Evolutionary conservation across 2,888 invertebrate species (phyloP).

Genomic region (Perithous albicinctus): DNA sequence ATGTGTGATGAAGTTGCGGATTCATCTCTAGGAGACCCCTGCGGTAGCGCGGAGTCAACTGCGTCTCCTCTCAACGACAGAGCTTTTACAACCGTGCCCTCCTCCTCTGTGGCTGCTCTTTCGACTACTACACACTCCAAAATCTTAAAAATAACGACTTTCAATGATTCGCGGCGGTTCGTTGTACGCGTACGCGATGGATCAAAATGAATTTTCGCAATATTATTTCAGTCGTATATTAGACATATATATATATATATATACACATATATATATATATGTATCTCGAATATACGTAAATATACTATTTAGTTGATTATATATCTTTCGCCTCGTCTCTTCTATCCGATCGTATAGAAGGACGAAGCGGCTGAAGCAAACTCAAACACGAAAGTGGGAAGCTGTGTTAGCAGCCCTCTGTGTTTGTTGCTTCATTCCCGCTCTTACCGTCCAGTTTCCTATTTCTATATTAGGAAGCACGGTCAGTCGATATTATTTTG

Average conservation of each 20-base stretch:
- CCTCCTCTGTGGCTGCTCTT: not conserved
- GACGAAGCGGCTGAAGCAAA: constrained; percentile 37
- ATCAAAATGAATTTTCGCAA: constrained; percentile 17
- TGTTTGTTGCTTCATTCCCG: constrained; percentile 63
- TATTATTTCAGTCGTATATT: not conserved
- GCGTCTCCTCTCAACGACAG: constrained; percentile 32
- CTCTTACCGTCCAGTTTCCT: constrained; percentile 66
- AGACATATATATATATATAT: too few relatives aligned
- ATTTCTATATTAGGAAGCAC: constrained; percentile 70
- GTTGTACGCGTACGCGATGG: not conserved
- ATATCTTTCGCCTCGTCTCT: not conserved
- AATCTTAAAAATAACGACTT: constrained; percentile 36
- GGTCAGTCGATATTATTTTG: constrained; percentile 65
- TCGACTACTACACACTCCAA: constrained; percentile 4
- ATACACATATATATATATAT: too few relatives aligned
- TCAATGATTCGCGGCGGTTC: constrained; percentile 6
- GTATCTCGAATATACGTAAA: not conserved
- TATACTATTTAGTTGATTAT: constrained; percentile 9
- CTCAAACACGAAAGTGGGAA: constrained; percentile 61
- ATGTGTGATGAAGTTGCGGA: not conserved
- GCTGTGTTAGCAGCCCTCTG: constrained; percentile 12
- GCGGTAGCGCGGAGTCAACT: constrained; percentile 37
- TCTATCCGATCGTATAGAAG: constrained; percentile 12
- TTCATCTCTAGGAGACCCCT: constrained; percentile 15
- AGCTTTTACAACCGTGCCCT: not conserved